phyloP scores from a whole-genome alignment of 2,888 invertebrate genomes.

The Lochmaea crataegi region DNA sequence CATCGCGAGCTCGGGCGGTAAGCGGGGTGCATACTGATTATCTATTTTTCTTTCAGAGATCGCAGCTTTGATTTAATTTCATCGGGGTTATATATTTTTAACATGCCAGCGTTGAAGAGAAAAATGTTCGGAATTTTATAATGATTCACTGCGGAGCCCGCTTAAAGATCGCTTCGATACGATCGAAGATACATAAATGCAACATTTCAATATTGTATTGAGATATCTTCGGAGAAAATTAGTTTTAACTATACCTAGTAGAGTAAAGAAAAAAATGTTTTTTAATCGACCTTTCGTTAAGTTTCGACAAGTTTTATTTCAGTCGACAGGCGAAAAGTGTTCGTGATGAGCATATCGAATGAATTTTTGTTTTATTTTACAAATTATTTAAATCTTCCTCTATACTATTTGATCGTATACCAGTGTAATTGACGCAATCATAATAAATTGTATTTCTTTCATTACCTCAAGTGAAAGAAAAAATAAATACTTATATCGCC shows the following conservation, averaged over 20 bases:
- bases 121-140: conserved; percentile 41
- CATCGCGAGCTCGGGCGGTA: conserved; percentile 46
- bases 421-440: too few relatives aligned
- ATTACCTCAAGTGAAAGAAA: too few relatives aligned
- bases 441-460: too few relatives aligned
- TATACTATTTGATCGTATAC: too few relatives aligned
- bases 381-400: too few relatives aligned
- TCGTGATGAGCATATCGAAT: too few relatives aligned
- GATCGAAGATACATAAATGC: conserved; percentile 22
- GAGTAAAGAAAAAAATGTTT: neutral
- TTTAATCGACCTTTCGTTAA: neutral
- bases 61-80: conserved; percentile 39
- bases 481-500: too few relatives aligned
- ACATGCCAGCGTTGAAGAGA: conserved; percentile 32
- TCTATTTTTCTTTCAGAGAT: conserved; percentile 50
- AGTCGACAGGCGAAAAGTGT: too few relatives aligned
- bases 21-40: conserved; percentile 57
- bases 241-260: neutral
- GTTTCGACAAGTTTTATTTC: too few relatives aligned
- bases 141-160: conserved; percentile 29
- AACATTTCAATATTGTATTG: conserved; percentile 33
- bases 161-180: conserved; percentile 1
- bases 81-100: conserved; percentile 36
- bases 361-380: too few relatives aligned
- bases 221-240: conserved; percentile 14